A percentile compares a stretch with the other conserved stretches of the same genome.
Conservation (phyloP, 2,888 invertebrate species). For the Lucinisca nassula region DNA sequence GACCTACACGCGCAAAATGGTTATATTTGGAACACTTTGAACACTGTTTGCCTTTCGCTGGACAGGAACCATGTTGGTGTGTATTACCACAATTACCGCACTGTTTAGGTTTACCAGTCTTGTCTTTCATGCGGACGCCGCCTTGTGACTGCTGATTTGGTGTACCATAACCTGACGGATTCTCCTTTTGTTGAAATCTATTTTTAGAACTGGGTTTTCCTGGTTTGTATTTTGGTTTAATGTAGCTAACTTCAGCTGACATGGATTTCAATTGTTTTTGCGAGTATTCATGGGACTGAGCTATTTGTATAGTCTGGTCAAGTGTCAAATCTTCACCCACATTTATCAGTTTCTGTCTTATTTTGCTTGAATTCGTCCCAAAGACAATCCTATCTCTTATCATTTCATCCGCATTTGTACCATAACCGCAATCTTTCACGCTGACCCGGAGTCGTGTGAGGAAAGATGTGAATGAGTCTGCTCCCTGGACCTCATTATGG, state of each 20-base stretch:
- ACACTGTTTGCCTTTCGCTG: constrained; percentile 16
- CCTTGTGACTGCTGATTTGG: not conserved
- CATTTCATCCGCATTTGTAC: constrained; percentile 11
- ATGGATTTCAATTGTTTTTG: constrained; percentile 22
- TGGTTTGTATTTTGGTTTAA: not conserved
- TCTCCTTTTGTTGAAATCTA: too few relatives aligned
- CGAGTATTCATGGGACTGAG: constrained; percentile 18
- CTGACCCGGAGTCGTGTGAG: constrained; percentile 4
- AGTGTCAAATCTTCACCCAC: constrained; percentile 16
- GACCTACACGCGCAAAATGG: not conserved
- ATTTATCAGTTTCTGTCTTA: constrained; percentile 27
- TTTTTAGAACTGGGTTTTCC: too few relatives aligned
- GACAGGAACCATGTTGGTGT: constrained; percentile 4
- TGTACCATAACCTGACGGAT: not conserved
- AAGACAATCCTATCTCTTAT: constrained; percentile 26
- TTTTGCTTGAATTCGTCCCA: constrained; percentile 8
- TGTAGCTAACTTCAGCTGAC: not conserved
- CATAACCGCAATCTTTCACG: constrained; percentile 9
- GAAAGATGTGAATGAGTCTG: not conserved
- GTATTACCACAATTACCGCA: constrained; percentile 14
- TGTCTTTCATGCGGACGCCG: not conserved
- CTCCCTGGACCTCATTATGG: constrained; percentile 28
- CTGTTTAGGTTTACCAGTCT: not conserved
- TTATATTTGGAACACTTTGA: not conserved
- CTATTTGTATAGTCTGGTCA: constrained; percentile 24